Evolutionary conservation across 2,797 vertebrate genomes (phyloP), one percentile per base, ranked within the genome.

Genomic region (Pantherophis vulpinus): DNA sequence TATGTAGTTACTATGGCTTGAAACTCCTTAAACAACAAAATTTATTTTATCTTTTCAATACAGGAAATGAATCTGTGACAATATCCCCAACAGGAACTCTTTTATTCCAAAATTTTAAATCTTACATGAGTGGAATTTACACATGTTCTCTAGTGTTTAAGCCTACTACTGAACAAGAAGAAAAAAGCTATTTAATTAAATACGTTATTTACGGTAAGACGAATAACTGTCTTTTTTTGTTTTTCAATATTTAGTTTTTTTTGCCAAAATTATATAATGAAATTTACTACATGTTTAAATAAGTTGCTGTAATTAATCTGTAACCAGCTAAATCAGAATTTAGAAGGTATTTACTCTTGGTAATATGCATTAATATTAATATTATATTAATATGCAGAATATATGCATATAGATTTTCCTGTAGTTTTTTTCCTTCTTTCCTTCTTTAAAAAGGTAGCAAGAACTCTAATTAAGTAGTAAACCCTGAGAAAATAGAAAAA

Each of bases 1-100:
- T 60, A 13, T 16, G 32, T n/a, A 23, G 4, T 14, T 91, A 13
- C 27, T 47, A 32, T 51, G 47, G 59, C 54, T 14, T 93, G 5
- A 83, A 32, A 56, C 2, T 51, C 60, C 5, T 74, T 5, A n/a
- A 25, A 59, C 66, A 90, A 59, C 27, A 95, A 88, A 91, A 92
- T 55, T 74, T 90, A 70, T 90, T 94, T 74, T 58, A 55, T 37
- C n/a, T 91, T 88, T 59, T 66, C 32, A 91, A 83, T 47, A 70
- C 90, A 97, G 97, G 95, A 96, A 97, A 96, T 60, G 94, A 58
- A 92, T 96, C 93, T 54, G 66, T 95, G 79, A 92, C 97, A 88
- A 83, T 97, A 74, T 97, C 97, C 66, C 92, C 96, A 92, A 95
- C 96, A 23, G 97, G 97, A 94, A 97, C 97, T 90, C 96, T 97